phyloP scores from a whole-genome alignment of 2,888 invertebrate genomes.

The Rhodophaea formosa region DNA sequence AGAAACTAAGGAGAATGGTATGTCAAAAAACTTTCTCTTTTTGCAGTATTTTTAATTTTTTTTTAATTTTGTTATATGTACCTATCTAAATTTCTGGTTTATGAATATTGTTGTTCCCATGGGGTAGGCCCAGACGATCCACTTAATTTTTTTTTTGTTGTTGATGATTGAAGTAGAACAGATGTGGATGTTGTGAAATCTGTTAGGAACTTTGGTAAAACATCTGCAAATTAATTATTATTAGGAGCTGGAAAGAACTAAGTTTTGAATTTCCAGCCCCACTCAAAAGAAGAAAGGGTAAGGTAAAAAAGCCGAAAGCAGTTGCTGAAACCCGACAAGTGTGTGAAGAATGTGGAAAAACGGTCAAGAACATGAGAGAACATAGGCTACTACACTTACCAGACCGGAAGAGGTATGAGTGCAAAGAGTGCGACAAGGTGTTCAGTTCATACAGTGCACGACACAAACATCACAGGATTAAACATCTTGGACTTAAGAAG shows the following conservation, averaged over 20 bases:
- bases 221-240: no score
- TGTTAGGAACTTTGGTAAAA: no score
- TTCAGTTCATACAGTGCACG: conserved; percentile 48
- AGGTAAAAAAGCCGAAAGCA: conserved; percentile 21
- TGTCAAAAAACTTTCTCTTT: background rate
- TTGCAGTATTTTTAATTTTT: background rate
- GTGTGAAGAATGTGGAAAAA: conserved; percentile 65
- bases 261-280: conserved; percentile 32
- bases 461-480: conserved; percentile 52
- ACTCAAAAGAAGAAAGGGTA: conserved; percentile 30
- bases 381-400: conserved; percentile 51
- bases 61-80: background rate
- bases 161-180: no score
- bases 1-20: conserved; percentile 50
- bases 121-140: no score
- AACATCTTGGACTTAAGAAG: conserved; percentile 60
- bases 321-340: conserved; percentile 36
- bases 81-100: no score
- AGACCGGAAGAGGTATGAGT: conserved; percentile 41
- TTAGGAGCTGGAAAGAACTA: background rate
- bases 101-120: no score
- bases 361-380: conserved; percentile 50
- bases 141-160: no score
- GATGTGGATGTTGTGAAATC: no score
- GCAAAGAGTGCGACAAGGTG: conserved; percentile 54